Percentiles rank a stretch among this genome's conserved stretches.
These are phyloP conservation scores for Cetoscarus ocellatus DNA, from an alignment of 2,797 vertebrate species.

Conservation along the genomic window DNA sequence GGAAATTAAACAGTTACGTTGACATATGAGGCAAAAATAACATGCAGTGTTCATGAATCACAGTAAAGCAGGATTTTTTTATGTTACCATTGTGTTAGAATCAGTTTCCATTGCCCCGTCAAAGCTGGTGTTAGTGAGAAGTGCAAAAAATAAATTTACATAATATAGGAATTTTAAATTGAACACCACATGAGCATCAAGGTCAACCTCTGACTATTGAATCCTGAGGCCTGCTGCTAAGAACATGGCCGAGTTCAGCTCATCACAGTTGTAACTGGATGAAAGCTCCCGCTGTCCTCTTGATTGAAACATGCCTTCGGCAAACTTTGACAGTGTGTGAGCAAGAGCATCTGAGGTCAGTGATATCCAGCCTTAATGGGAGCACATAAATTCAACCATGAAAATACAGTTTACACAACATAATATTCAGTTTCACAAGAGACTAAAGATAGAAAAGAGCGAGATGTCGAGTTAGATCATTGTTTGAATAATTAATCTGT, in stretches of 20 bases:
- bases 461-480: too few relatives aligned
- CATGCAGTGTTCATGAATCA: not conserved
- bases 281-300: slow-evolving; percentile 67
- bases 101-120: slow-evolving; percentile 33
- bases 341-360: slow-evolving; percentile 58
- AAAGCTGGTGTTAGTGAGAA: slow-evolving; percentile 27
- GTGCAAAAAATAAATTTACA: slow-evolving; percentile 37
- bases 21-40: slow-evolving; percentile 19
- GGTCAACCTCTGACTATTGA: slow-evolving; percentile 22
- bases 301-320: slow-evolving; percentile 72
- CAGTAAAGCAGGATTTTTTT: not conserved
- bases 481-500: not conserved
- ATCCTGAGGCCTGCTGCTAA: slow-evolving; percentile 30
- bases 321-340: slow-evolving; percentile 56
- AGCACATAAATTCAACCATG: not conserved
- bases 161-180: slow-evolving; percentile 7
- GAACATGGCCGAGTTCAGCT: slow-evolving; percentile 54
- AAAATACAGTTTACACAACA: not conserved
- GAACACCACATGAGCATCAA: slow-evolving; percentile 28
- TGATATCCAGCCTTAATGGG: slow-evolving; percentile 37
- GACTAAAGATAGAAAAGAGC: too few relatives aligned
- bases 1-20: not conserved
- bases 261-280: slow-evolving; percentile 63
- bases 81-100: slow-evolving; percentile 26
- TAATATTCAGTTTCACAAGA: too few relatives aligned